Evolutionary conservation across 2,888 invertebrate genomes (phyloP).

Genomic region (Zygaena filipendulae): DNA sequence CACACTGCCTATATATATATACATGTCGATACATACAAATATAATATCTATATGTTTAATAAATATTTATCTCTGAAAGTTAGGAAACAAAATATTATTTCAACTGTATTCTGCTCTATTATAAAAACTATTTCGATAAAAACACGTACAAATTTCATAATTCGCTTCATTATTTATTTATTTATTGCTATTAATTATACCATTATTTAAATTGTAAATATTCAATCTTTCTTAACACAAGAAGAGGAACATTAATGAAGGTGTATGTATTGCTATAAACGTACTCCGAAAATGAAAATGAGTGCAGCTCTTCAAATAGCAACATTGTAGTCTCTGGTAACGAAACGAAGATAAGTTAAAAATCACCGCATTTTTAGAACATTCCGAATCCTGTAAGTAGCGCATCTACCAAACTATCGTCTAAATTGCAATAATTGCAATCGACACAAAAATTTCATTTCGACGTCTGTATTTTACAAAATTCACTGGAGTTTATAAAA

Average conservation of each 20-base stretch:
- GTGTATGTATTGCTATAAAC: slow-evolving; percentile 65
- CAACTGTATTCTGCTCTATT: slow-evolving; percentile 59
- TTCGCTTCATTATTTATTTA: slow-evolving; percentile 54
- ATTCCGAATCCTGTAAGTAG: slow-evolving; percentile 59
- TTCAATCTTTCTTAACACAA: slow-evolving; percentile 68
- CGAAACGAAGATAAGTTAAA: too few species aligned
- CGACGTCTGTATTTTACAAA: too few species aligned
- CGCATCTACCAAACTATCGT: slow-evolving; percentile 65
- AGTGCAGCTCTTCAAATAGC: slow-evolving; percentile 69
- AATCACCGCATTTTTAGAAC: too few species aligned
- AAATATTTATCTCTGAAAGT: slow-evolving; percentile 72
- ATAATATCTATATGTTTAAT: slow-evolving; percentile 69
- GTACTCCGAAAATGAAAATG: slow-evolving; percentile 49
- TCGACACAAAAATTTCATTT: too few species aligned
- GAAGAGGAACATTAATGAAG: slow-evolving; percentile 68
- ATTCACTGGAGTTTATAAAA: too few species aligned
- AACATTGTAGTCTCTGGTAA: slow-evolving; percentile 39
- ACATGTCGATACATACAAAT: slow-evolving; percentile 69
- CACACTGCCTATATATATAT: slow-evolving; percentile 54
- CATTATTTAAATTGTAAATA: slow-evolving; percentile 65
- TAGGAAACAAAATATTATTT: slow-evolving; percentile 67
- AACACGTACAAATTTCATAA: slow-evolving; percentile 66
- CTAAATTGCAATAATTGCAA: slow-evolving; percentile 55
- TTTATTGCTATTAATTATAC: slow-evolving; percentile 59
- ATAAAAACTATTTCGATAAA: slow-evolving; percentile 68